Conservation (phyloP, 2,797 vertebrate species). For the Scleropages formosus region DNA sequence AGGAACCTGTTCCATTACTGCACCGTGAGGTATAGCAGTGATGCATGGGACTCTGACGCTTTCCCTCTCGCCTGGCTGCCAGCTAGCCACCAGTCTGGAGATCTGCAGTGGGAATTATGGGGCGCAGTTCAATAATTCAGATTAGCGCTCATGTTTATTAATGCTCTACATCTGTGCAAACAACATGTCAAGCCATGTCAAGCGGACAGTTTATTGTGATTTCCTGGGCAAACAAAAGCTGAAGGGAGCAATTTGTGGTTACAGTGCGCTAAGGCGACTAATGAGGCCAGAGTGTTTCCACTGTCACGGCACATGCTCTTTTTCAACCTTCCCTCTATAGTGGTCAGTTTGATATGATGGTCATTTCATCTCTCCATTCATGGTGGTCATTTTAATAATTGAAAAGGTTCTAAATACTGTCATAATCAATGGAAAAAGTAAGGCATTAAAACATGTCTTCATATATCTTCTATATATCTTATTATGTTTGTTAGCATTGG, state of each 20-base stretch:
- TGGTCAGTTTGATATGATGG: conserved; percentile 95
- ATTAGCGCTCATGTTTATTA: conserved; percentile 99
- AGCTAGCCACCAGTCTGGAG: conserved; percentile 80
- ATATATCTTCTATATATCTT: conserved; percentile 79
- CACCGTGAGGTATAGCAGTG: conserved; percentile 86
- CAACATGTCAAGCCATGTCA: conserved; percentile 99
- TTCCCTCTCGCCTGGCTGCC: conserved; percentile 54
- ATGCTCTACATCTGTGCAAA: conserved; percentile 99
- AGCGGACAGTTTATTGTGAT: conserved; percentile 99
- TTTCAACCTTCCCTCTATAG: conserved; percentile 76
- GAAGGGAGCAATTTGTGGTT: conserved; percentile 99
- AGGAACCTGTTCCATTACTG: conserved; percentile 67
- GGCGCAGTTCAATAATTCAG: conserved; percentile 99
- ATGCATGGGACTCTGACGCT: conserved; percentile 80
- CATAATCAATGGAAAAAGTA: conserved; percentile 82
- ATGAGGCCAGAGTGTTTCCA: conserved; percentile 99
- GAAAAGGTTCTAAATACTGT: conserved; percentile 91
- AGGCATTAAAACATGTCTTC: conserved; percentile 97
- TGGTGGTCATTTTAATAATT: too few relatives aligned
- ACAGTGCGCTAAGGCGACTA: conserved; percentile 99
- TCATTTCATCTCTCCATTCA: too few relatives aligned
- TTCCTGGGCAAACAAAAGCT: conserved; percentile 99
- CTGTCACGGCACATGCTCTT: conserved; percentile 82
- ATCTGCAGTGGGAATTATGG: conserved; percentile 94
- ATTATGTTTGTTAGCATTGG: conserved; percentile 84